Evolutionary conservation across 2,113 vertebrate species (phyloP), one percentile per base, ranked within the genome.

Genomic region (Mus pahari): DNA sequence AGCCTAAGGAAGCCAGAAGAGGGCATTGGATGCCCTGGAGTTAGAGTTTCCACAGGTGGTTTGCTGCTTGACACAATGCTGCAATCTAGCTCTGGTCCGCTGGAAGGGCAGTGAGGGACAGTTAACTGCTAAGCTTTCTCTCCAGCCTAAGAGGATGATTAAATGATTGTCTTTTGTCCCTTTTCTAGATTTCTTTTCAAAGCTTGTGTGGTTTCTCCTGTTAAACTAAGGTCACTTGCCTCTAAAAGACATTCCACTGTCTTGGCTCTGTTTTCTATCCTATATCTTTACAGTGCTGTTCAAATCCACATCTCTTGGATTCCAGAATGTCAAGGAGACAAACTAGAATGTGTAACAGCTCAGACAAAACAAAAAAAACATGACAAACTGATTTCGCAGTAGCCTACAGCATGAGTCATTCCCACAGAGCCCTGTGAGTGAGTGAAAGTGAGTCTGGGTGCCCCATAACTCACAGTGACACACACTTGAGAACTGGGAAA

Each of bases 391-490:
- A 70, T 96, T 96, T 96, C 75, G 12, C 82, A 75, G 74, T 75
- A 75, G 90, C 86, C 86, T 79, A 58, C 33, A 66, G 0, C 60
- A 92, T 96, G 97, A 97, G 90, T 97, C 89, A 97, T 94, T 75
- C 53, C 77, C 50, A 60, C 83, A 45, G 39, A 79, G 90, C 81
- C 42, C 5, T 16, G 81, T 88, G 82, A 95, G 50, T 89, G 89
- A 96, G 75, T 58, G 92, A 95, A 73, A 97, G 77, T 90, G 86
- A 94, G 89, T n/a, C 7, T 53, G 62, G 86, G 53, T 74, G 81
- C 77, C 75, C 81, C 86, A 36, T 75, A 93, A 93, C 71, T 88
- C 77, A 55, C 45, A n/a, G 71, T 97, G 97, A 97, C 93, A 92
- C 96, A 96, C 89, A 20, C 75, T 92, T 24, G 62, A 90, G 62